phyloP scores from a whole-genome alignment of 2,113 vertebrate species.

The Carassius auratus region DNA sequence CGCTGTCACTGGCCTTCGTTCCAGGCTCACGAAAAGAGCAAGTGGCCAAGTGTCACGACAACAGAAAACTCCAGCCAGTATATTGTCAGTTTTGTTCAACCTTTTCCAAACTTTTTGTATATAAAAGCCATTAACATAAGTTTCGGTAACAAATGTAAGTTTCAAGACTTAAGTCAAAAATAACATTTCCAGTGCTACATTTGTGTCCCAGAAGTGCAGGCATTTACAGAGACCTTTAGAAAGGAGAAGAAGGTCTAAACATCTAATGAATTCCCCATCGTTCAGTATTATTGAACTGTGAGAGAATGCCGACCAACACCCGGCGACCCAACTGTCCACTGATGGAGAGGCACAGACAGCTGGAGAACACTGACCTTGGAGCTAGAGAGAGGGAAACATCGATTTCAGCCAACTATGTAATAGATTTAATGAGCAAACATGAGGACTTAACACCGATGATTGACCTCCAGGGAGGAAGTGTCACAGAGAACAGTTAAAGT shows the following conservation, averaged over 20 bases:
- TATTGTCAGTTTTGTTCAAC: neutral
- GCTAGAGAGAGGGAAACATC: constrained; percentile 50
- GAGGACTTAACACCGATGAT: constrained; percentile 58
- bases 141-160: neutral
- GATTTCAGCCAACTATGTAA: constrained; percentile 41
- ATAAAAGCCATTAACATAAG: neutral
- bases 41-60: neutral
- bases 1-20: neutral
- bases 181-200: neutral
- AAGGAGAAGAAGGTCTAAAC: neutral
- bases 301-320: constrained; percentile 1
- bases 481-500: constrained; percentile 37
- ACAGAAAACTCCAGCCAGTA: neutral
- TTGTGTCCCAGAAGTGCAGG: constrained; percentile 19
- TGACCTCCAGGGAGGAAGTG: constrained; percentile 32
- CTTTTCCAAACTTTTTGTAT: neutral
- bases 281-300: neutral
- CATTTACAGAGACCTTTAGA: constrained; percentile 24
- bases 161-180: neutral
- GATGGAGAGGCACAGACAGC: constrained; percentile 20
- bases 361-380: constrained; percentile 31
- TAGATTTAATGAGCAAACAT: constrained; percentile 56
- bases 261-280: constrained; percentile 25
- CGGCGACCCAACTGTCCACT: constrained; percentile 5
- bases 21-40: neutral